Evolutionary conservation across 2,797 vertebrate species (phyloP).

Genomic region (Lagorchestes hirsutus): DNA sequence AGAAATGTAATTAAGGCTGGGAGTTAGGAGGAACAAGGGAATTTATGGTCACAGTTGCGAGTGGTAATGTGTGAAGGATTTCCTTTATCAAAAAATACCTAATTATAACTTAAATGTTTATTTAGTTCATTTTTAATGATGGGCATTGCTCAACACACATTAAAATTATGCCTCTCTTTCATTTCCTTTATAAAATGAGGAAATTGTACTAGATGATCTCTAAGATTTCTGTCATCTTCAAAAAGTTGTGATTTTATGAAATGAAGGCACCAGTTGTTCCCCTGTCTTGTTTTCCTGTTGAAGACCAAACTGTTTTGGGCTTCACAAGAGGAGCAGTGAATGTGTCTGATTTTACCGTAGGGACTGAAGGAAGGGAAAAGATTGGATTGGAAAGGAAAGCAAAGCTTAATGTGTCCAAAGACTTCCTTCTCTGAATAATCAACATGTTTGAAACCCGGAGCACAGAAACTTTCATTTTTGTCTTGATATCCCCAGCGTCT

Average conservation of each 20-base stretch:
- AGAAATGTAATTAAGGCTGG: background rate
- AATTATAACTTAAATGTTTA: background rate
- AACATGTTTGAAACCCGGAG: background rate
- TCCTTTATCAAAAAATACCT: background rate
- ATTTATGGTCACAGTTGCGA: background rate
- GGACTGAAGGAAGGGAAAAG: background rate
- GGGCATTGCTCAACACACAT: background rate
- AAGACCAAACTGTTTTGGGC: constrained; percentile 31
- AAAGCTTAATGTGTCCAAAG: background rate
- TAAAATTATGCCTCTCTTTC: background rate
- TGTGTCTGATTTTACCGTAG: constrained; percentile 31
- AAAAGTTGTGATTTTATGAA: background rate
- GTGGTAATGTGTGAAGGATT: background rate
- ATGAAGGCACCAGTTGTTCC: background rate
- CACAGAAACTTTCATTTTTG: background rate
- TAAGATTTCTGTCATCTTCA: background rate
- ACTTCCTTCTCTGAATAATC: background rate
- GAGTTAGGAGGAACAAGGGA: background rate
- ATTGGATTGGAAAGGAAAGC: background rate
- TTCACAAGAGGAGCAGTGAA: constrained; percentile 34
- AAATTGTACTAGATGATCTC: background rate
- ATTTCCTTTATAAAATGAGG: background rate
- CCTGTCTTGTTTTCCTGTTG: background rate
- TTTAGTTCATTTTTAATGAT: background rate
- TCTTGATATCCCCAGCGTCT: background rate